These are phyloP conservation scores for Montipora capricornis DNA, from an alignment of 64 coral and sea anemone species.

Conservation along the genomic window DNA sequence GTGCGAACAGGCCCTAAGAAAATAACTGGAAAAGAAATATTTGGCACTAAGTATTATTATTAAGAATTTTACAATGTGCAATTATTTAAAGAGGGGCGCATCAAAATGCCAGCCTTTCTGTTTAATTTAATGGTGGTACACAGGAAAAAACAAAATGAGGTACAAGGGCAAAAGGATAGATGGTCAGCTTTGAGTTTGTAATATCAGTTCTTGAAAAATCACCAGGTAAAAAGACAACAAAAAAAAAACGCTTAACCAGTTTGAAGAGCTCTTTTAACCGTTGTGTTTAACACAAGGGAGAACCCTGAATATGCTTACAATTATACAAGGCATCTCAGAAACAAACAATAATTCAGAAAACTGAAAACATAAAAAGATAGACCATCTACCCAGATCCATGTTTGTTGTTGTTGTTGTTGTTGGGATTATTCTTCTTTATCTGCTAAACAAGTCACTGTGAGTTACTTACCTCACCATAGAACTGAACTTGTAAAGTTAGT, in stretches of 20 bases:
- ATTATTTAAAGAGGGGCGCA: background rate
- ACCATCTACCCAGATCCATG: too few species aligned
- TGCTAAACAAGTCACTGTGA: background rate
- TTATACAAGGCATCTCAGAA: too few species aligned
- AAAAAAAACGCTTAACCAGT: background rate
- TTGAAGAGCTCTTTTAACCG: background rate
- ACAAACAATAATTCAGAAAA: background rate
- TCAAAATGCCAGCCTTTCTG: conserved; percentile 4
- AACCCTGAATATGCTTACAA: too few species aligned
- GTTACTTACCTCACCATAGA: conserved; percentile 16
- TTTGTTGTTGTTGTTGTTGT: too few species aligned
- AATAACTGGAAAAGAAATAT: background rate
- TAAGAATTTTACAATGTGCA: background rate
- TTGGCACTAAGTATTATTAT: background rate
- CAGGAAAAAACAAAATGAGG: conserved; percentile 4
- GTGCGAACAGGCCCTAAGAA: background rate
- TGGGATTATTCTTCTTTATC: background rate
- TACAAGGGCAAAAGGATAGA: conserved; percentile 1
- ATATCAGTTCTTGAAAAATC: conserved; percentile 3
- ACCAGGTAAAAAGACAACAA: background rate
- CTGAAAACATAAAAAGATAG: background rate
- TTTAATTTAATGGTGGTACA: background rate
- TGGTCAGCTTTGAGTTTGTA: background rate
- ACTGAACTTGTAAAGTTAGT: conserved; percentile 29
- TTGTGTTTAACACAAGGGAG: too few species aligned